Percentiles rank a stretch among this genome's conserved stretches.
Evolutionary conservation across 1,140 invertebrate genomes (phyloP).

Genomic region (Bombus terrestris): DNA sequence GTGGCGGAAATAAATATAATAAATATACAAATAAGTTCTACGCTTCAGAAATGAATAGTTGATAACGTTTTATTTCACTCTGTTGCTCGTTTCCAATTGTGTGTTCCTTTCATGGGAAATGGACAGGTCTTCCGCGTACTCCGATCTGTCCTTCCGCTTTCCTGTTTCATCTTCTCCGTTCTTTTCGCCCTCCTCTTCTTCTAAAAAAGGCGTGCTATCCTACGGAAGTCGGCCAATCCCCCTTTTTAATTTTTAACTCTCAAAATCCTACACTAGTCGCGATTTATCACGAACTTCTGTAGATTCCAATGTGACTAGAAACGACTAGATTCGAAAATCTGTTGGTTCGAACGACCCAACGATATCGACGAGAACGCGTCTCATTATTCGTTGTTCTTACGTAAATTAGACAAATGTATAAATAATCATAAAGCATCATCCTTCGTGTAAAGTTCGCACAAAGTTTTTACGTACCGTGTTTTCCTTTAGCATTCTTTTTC

Average conservation of each 20-base stretch:
- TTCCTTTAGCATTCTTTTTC: background rate
- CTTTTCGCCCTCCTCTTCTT: background rate
- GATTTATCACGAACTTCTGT: background rate
- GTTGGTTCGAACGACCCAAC: background rate
- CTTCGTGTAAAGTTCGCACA: no score
- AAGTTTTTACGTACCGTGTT: background rate
- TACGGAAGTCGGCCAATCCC: background rate
- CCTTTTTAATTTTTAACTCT: slow-evolving; percentile 5
- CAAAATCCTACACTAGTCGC: background rate
- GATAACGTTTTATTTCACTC: slow-evolving; percentile 15
- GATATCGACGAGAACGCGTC: background rate
- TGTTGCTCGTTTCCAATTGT: background rate
- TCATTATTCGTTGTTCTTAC: background rate
- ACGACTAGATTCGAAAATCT: slow-evolving; percentile 19
- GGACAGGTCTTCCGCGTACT: background rate
- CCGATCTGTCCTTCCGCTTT: background rate
- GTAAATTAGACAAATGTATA: background rate
- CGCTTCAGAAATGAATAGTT: slow-evolving; percentile 26
- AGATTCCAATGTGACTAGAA: slow-evolving; percentile 24
- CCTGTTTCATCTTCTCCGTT: background rate
- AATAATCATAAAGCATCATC: background rate
- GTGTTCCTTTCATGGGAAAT: background rate
- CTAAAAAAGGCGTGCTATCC: background rate
- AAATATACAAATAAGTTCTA: slow-evolving; percentile 15
- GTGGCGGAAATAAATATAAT: slow-evolving; percentile 29